Conservation (phyloP, 2,888 invertebrate genomes). For the Chironomus riparius region DNA sequence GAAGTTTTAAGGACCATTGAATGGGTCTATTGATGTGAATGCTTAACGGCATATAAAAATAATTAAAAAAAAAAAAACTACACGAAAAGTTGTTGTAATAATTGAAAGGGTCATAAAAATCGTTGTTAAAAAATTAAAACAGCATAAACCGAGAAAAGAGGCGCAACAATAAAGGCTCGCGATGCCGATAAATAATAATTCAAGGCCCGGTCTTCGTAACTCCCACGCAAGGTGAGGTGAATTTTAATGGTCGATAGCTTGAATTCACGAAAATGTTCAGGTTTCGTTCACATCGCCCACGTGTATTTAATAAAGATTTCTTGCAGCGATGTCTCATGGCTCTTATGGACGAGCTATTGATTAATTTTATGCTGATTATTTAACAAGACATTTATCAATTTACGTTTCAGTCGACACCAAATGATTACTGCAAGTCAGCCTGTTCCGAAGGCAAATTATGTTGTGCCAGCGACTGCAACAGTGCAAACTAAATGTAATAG, state of each 20-base stretch:
- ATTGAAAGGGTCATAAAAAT: not conserved
- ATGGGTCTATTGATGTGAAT: not conserved
- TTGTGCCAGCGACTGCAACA: not conserved
- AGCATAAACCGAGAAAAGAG: not conserved
- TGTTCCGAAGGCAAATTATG: not conserved
- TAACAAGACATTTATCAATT: not conserved
- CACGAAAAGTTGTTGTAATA: not conserved
- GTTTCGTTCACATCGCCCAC: constrained; percentile 19
- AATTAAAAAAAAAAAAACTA: not conserved
- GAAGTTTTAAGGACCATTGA: not conserved
- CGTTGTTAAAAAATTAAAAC: not conserved
- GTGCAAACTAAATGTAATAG: not conserved
- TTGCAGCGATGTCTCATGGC: not conserved
- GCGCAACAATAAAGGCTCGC: not conserved
- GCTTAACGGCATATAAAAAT: not conserved
- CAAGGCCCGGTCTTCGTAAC: not conserved
- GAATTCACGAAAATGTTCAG: not conserved
- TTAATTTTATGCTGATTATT: not conserved
- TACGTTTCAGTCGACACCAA: not conserved
- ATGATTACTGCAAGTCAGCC: not conserved
- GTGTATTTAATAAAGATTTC: not conserved
- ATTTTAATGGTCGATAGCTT: not conserved
- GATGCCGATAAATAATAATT: constrained; percentile 16
- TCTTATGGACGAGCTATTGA: not conserved
- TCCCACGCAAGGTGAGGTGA: constrained; percentile 8